These are phyloP conservation scores for Galagoides demidoff DNA, from an alignment of 2,797 vertebrate genomes.

Conservation along the genomic window DNA sequence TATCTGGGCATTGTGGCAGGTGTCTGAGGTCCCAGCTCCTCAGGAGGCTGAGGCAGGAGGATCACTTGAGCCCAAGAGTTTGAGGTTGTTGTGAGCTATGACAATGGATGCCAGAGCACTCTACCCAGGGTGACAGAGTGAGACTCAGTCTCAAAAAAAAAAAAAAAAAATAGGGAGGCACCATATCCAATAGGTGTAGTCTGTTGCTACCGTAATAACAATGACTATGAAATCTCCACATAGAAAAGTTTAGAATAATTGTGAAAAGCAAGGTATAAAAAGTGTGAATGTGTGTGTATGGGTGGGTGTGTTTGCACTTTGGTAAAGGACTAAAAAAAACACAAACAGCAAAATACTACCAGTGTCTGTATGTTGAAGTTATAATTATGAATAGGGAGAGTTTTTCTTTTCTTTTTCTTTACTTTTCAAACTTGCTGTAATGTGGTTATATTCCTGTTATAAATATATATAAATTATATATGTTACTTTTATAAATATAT, in stretches of 20 bases:
- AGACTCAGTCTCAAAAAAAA: no score
- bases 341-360: background rate
- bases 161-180: no score
- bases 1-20: no score
- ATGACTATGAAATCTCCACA: background rate
- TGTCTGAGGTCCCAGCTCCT: no score
- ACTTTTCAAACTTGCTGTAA: constrained; percentile 64
- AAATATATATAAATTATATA: constrained; percentile 49
- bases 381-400: constrained; percentile 43
- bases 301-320: background rate
- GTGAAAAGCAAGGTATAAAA: background rate
- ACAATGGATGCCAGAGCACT: no score
- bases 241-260: constrained; percentile 34
- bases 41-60: no score
- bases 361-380: background rate
- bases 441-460: constrained; percentile 58
- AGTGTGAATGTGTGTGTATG: background rate
- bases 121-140: no score
- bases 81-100: no score
- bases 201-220: constrained; percentile 8
- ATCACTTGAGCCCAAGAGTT: no score
- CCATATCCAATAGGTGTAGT: background rate
- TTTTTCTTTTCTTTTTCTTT: background rate
- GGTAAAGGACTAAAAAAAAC: background rate
- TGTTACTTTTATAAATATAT: constrained; percentile 51